Evolutionary conservation across 2,888 invertebrate genomes (phyloP).

Genomic region (Zhuqinia jingwanae): DNA sequence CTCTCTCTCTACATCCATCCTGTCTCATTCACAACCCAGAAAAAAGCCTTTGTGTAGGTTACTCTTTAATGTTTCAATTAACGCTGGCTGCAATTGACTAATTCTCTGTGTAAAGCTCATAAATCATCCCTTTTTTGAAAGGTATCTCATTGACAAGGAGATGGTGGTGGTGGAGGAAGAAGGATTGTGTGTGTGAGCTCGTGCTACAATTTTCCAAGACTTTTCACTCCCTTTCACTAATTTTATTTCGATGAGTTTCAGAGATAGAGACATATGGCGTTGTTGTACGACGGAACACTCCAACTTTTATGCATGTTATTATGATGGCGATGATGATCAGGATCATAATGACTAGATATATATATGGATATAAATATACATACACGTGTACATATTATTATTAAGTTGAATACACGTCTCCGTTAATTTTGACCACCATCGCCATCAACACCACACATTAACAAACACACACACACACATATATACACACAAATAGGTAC

Average conservation of each 20-base stretch:
- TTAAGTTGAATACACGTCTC: not conserved
- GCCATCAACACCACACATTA: not conserved
- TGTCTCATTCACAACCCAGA: conserved; percentile 12
- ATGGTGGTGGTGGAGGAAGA: conserved; percentile 10
- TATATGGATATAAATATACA: not conserved
- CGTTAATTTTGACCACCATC: conserved; percentile 19
- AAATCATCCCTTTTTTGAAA: conserved; percentile 73
- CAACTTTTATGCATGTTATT: no score
- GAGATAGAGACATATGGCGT: not conserved
- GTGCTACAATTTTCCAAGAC: conserved; percentile 11
- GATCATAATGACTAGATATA: not conserved
- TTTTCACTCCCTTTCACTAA: conserved; percentile 35
- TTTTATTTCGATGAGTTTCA: conserved; percentile 11
- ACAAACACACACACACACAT: not conserved
- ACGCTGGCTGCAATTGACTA: conserved; percentile 75
- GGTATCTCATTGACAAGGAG: conserved; percentile 68
- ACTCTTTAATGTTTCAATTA: conserved; percentile 74
- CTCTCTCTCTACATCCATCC: not conserved
- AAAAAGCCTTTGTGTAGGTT: conserved; percentile 13
- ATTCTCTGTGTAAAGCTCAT: conserved; percentile 74
- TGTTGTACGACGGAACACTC: no score
- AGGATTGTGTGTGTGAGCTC: not conserved
- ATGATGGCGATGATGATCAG: not conserved
- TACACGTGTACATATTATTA: not conserved
- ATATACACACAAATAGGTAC: not conserved